A percentile compares a stretch with the other conserved stretches of the same genome.
Evolutionary conservation across 2,888 invertebrate genomes (phyloP).

Genomic region (Pollenia labialis): DNA sequence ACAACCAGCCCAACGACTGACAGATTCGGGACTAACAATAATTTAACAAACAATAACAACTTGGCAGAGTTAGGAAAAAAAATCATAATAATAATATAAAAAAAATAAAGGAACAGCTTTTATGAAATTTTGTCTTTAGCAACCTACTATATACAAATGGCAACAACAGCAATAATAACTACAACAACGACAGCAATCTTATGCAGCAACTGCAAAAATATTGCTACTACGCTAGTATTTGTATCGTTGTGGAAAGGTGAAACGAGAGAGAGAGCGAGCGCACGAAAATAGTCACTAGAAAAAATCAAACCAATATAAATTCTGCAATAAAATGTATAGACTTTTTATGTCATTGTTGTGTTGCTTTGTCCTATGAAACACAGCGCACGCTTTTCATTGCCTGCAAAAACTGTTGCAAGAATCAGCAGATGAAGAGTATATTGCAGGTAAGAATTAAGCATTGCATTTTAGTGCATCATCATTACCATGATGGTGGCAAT

Average conservation of each 20-base stretch:
- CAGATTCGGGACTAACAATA: slow-evolving; percentile 61
- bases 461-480: slow-evolving; percentile 66
- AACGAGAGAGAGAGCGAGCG: background rate
- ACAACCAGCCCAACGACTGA: slow-evolving; percentile 48
- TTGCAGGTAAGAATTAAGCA: slow-evolving; percentile 60
- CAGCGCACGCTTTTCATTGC: slow-evolving; percentile 54
- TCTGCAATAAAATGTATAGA: slow-evolving; percentile 67
- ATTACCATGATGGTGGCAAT: slow-evolving; percentile 42
- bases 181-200: slow-evolving; percentile 41
- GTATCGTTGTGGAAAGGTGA: background rate
- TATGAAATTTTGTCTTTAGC: slow-evolving; percentile 75
- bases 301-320: slow-evolving; percentile 64
- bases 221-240: slow-evolving; percentile 47
- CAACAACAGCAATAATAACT: slow-evolving; percentile 42
- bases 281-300: slow-evolving; percentile 46
- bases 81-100: slow-evolving; percentile 52
- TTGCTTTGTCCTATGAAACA: slow-evolving; percentile 53
- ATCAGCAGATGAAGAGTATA: slow-evolving; percentile 53
- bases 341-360: slow-evolving; percentile 61
- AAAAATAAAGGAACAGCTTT: slow-evolving; percentile 72
- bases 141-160: slow-evolving; percentile 56
- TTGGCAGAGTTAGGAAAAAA: slow-evolving; percentile 46
- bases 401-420: slow-evolving; percentile 20
- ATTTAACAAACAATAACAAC: slow-evolving; percentile 72
- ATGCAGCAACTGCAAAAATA: slow-evolving; percentile 65